Base-by-base conservation (phyloP, 2,797 vertebrate species). In the Hemibagrus guttatus region DNA sequence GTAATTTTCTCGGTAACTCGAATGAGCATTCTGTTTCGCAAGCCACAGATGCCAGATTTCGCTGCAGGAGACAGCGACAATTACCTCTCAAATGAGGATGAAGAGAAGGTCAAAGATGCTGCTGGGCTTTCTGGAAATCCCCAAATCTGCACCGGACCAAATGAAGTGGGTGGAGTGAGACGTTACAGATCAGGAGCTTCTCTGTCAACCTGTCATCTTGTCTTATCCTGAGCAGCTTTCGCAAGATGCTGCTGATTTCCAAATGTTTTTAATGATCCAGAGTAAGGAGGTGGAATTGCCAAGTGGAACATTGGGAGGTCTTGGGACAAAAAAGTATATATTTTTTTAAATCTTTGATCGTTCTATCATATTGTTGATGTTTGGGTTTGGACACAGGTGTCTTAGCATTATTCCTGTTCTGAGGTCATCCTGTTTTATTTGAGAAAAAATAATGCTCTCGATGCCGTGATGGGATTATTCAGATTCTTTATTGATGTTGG, bases 401-500 rank as follows among this genome's bases (percentile, higher is more conserved):
- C 58, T 80, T 26, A 21, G 84, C 21, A 63, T 82, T 69, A 63
- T 66, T 84, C 64, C 39, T 46, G 81, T 72, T 59, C 71, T 80
- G 84, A 83, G 39, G 26, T 84, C 74, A 83, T 56, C 17, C 42
- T 72, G 71, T 42, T 72, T 72, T 72, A 21, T 46, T 11, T 46
- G 42, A 5, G 4, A 2, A 42, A 71, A 42, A 26, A 66, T 31
- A 19, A 71, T 12, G 4, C 35, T 39, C 17, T 16, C 23, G 26
- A 74, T 28, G 49, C 52, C 9, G n/a, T 31, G 49, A 56, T 1
- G 16, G 49, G 75, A 72, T 87, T 82, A 85, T 85, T 84, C 84
- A 68, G 75, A 5, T 83, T 86, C 87, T 71, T 82, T 84, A 88
- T 82, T 86, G 90, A 79, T 75, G 84, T 85, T 85, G 79, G 88